Percentiles rank a stretch among this genome's conserved stretches.
These are phyloP conservation scores for Microchrysa polita DNA, from an alignment of 2,888 invertebrate species.

Conservation along the genomic window DNA sequence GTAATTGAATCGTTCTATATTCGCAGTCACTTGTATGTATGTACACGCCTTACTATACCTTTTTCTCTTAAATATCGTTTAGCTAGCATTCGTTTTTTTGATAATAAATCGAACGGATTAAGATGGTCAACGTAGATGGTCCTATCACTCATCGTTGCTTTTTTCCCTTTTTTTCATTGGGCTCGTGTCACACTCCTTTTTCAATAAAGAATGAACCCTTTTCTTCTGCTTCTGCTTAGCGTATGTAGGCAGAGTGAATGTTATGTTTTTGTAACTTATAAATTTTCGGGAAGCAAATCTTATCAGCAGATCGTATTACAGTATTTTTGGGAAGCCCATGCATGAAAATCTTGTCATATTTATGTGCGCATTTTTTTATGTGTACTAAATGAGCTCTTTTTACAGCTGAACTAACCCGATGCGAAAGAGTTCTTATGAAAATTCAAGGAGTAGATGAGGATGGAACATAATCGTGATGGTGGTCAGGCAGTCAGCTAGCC, in stretches of 20 bases:
- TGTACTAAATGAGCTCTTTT: conserved; percentile 26
- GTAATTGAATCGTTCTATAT: too few relatives aligned
- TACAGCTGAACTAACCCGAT: conserved; percentile 36
- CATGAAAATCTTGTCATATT: conserved; percentile 13
- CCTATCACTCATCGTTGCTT: conserved; percentile 15
- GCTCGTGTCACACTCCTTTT: not conserved
- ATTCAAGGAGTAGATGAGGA: conserved; percentile 1
- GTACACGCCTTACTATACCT: not conserved
- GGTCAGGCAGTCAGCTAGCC: conserved; percentile 15
- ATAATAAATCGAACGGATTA: not conserved
- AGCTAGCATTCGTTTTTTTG: not conserved
- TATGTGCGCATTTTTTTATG: too few relatives aligned
- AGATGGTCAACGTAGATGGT: conserved; percentile 27
- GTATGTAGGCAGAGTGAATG: too few relatives aligned
- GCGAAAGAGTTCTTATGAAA: conserved; percentile 22
- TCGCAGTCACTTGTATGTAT: not conserved
- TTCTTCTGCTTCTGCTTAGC: too few relatives aligned
- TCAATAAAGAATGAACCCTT: too few relatives aligned
- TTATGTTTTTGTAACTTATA: not conserved
- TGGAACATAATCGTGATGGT: conserved; percentile 12
- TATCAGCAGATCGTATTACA: conserved; percentile 39
- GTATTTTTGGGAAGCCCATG: conserved; percentile 4
- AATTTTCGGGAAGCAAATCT: conserved; percentile 15
- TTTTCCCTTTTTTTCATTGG: conserved; percentile 2
- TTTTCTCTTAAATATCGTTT: not conserved